phyloP scores from a whole-genome alignment of 2,888 invertebrate genomes.

The Eurois occulta region DNA sequence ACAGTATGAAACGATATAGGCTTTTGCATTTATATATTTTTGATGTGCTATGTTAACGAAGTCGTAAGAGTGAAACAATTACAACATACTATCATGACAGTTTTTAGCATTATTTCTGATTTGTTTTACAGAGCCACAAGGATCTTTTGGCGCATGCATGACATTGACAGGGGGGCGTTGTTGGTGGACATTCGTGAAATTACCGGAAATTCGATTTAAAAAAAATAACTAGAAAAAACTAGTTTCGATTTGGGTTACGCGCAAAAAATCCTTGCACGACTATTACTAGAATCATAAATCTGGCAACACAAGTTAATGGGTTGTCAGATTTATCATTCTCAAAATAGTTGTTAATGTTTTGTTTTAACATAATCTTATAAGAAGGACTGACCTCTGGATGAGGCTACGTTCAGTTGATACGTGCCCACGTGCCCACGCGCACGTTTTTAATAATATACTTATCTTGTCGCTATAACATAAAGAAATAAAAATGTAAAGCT shows the following conservation, averaged over 20 bases:
- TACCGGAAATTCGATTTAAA: neutral
- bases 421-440: neutral
- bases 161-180: slow-evolving; percentile 4
- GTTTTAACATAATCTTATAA: neutral
- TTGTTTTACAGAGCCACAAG: slow-evolving; percentile 5
- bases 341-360: neutral
- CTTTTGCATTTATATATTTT: slow-evolving; percentile 1
- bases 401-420: neutral
- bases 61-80: neutral
- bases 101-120: neutral
- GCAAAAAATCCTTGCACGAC: neutral
- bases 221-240: neutral
- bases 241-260: neutral
- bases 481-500: slow-evolving; percentile 8
- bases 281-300: neutral
- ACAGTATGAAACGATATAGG: neutral
- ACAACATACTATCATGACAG: neutral
- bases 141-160: slow-evolving; percentile 1
- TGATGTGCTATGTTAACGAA: neutral
- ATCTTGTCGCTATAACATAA: neutral
- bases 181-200: slow-evolving; percentile 2
- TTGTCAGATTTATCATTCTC: neutral
- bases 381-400: neutral
- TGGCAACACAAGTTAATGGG: neutral
- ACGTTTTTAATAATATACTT: neutral